phyloP scores from a whole-genome alignment of 2,797 vertebrate species.

The Pseudochromis fuscus region DNA sequence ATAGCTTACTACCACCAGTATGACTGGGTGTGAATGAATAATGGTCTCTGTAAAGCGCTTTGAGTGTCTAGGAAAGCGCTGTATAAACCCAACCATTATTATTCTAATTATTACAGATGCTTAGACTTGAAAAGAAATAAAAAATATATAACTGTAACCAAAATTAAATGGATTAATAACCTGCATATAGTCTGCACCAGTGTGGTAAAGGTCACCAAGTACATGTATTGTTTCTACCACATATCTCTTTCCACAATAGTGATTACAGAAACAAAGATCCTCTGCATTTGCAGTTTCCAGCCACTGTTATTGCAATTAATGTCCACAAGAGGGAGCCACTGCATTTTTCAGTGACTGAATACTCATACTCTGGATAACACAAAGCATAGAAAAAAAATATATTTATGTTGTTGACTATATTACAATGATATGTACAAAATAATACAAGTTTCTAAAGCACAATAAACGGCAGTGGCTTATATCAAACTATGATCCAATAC shows the following conservation, averaged over 20 bases:
- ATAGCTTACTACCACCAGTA: too few relatives aligned
- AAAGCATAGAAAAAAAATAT: constrained; percentile 5
- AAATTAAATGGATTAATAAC: neutral
- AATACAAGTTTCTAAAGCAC: neutral
- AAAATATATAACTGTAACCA: too few relatives aligned
- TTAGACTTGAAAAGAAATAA: too few relatives aligned
- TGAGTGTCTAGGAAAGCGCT: too few relatives aligned
- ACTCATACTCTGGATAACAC: neutral
- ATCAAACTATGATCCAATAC: neutral
- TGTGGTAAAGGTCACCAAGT: constrained; percentile 7
- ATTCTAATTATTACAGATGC: too few relatives aligned
- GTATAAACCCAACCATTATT: too few relatives aligned
- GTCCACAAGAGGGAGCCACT: constrained; percentile 68
- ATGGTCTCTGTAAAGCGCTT: too few relatives aligned
- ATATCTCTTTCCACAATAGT: constrained; percentile 7
- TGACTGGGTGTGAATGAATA: too few relatives aligned
- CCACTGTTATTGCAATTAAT: constrained; percentile 21
- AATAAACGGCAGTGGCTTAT: neutral
- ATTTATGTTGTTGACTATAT: too few relatives aligned
- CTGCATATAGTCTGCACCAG: neutral
- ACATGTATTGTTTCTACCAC: neutral
- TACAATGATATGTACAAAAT: too few relatives aligned
- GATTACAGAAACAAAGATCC: constrained; percentile 3
- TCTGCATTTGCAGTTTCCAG: neutral
- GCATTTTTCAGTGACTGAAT: too few relatives aligned